Percentiles rank a stretch among this genome's conserved stretches.
These are phyloP conservation scores for Hyles lineata DNA, from an alignment of 2,888 invertebrate species.

Conservation along the genomic window DNA sequence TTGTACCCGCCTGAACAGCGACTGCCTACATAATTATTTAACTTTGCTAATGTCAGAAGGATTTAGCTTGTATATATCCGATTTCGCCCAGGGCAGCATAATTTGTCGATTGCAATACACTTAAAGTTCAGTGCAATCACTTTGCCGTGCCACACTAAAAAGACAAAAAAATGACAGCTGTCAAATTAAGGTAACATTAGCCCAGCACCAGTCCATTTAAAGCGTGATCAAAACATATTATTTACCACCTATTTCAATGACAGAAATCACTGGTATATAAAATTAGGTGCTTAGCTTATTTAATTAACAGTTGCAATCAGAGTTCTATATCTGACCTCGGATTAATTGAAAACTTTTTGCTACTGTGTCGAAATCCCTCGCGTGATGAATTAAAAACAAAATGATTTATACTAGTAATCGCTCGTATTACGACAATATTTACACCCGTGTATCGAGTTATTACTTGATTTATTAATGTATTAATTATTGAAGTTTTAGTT, in stretches of 20 bases:
- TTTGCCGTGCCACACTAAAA: no score
- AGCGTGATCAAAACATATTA: no score
- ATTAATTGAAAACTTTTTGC: background rate
- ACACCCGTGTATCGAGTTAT: background rate
- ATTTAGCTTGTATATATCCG: no score
- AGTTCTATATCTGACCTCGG: background rate
- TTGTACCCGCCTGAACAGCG: no score
- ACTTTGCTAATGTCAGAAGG: no score
- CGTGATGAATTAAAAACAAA: background rate
- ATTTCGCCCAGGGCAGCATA: no score
- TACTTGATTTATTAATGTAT: background rate
- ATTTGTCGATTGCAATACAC: no score
- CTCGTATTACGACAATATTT: background rate
- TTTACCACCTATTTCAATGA: background rate
- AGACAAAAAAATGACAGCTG: no score
- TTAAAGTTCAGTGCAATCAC: no score
- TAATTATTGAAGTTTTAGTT: background rate
- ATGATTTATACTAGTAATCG: background rate
- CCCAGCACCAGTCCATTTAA: no score
- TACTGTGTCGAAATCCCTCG: conserved; percentile 1
- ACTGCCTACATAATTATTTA: no score
- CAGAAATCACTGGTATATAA: background rate
- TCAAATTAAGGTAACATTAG: no score
- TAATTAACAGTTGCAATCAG: background rate
- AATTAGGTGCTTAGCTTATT: background rate